phyloP scores from a whole-genome alignment of 2,113 vertebrate genomes.

The Rallus limicola region DNA sequence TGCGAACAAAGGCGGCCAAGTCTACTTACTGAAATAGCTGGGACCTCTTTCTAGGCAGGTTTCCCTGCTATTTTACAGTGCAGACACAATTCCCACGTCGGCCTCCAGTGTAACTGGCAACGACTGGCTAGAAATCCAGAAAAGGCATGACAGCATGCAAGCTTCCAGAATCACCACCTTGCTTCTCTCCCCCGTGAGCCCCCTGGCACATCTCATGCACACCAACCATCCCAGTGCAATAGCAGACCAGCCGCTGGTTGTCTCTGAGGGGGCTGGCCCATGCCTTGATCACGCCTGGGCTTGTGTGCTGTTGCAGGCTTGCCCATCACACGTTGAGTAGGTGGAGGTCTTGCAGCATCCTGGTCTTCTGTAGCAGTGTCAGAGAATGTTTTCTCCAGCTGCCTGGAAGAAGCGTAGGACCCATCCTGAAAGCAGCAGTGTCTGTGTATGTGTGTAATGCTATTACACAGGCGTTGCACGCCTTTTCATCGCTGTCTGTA shows the following conservation, averaged over 20 bases:
- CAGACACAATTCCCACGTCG: not conserved
- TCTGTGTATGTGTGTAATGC: too few species aligned
- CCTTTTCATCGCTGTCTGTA: not conserved
- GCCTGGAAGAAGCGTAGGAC: not conserved
- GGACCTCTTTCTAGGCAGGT: not conserved
- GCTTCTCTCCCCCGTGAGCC: not conserved
- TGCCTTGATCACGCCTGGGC: not conserved
- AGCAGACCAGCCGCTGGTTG: not conserved
- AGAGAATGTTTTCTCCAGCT: not conserved
- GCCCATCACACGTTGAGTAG: rapidly evolving
- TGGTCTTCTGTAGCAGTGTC: not conserved
- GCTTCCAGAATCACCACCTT: not conserved
- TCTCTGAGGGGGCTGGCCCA: not conserved
- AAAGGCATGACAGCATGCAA: not conserved
- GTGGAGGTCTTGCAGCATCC: not conserved
- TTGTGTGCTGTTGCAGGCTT: not conserved
- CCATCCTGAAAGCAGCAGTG: not conserved
- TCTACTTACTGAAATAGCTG: not conserved
- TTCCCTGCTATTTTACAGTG: not conserved
- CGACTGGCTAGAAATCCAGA: not conserved
- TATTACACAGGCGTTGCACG: too few species aligned
- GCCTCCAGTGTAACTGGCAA: not conserved
- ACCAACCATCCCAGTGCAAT: not conserved
- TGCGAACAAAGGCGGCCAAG: rapidly evolving
- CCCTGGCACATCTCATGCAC: rapidly evolving